Percentiles rank a stretch among this genome's conserved stretches.
Evolutionary conservation across 2,797 vertebrate genomes (phyloP).

Genomic region (Forpus xanthops): DNA sequence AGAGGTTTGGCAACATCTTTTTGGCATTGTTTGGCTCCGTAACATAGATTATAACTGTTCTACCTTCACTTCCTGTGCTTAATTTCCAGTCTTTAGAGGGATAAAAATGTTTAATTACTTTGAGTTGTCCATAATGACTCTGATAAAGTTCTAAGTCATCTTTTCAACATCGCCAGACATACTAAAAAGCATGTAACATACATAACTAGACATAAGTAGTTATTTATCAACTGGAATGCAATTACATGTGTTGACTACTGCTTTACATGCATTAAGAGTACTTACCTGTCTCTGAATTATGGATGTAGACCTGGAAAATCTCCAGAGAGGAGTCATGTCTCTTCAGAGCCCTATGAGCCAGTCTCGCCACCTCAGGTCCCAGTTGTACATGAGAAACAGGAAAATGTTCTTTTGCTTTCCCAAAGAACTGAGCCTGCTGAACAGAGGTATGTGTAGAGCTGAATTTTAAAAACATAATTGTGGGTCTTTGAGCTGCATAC

Average conservation of each 20-base stretch:
- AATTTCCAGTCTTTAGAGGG: not conserved
- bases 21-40: not conserved
- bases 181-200: not conserved
- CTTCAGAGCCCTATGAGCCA: conserved; percentile 93
- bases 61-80: not conserved
- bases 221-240: not conserved
- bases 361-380: conserved; percentile 95
- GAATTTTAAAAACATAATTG: not conserved
- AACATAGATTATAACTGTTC: not conserved
- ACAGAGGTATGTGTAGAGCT: conserved; percentile 83
- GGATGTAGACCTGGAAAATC: conserved; percentile 90
- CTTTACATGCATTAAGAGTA: not conserved
- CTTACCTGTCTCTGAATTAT: conserved; percentile 1
- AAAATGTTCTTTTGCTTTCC: conserved; percentile 80
- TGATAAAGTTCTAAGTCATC: not conserved
- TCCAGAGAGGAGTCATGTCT: conserved; percentile 89
- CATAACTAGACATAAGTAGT: not conserved
- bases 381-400: conserved; percentile 88
- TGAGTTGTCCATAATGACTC: not conserved
- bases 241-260: not conserved
- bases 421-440: conserved; percentile 89
- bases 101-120: not conserved
- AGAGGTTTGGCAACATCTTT: not conserved
- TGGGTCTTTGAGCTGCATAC: not conserved
- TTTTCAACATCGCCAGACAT: not conserved